These are phyloP conservation scores for Meiosimyza platycephala DNA, from an alignment of 2,888 invertebrate genomes.

Conservation along the genomic window DNA sequence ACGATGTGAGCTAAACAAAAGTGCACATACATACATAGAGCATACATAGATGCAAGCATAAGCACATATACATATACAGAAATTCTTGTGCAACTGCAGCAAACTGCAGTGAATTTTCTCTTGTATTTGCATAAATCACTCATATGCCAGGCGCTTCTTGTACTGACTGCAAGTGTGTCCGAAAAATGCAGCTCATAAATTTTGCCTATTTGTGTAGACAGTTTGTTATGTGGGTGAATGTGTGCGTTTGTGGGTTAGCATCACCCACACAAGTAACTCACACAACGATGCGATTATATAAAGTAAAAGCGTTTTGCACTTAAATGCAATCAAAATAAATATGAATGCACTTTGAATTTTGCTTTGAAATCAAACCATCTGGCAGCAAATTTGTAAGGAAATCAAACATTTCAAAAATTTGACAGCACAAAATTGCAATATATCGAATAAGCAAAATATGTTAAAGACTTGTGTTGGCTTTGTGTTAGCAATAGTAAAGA, in stretches of 20 bases:
- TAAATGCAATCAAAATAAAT: slow-evolving; percentile 22
- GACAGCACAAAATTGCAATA: too few species aligned
- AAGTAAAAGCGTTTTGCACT: slow-evolving; percentile 12
- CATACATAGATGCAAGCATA: not conserved
- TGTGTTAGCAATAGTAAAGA: too few species aligned
- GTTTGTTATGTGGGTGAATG: not conserved
- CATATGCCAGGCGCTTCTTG: not conserved
- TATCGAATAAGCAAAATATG: too few species aligned
- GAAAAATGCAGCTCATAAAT: slow-evolving; percentile 34
- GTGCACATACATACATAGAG: not conserved
- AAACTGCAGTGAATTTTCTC: slow-evolving; percentile 3
- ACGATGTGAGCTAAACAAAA: slow-evolving; percentile 6
- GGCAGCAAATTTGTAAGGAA: too few species aligned
- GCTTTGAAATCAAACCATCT: too few species aligned
- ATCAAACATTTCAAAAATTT: too few species aligned
- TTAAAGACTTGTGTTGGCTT: too few species aligned
- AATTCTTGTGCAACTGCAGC: slow-evolving; percentile 5
- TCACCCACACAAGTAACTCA: not conserved
- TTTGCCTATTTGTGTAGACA: slow-evolving; percentile 2
- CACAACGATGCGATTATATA: not conserved
- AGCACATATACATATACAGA: not conserved
- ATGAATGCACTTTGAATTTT: not conserved
- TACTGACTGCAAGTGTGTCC: slow-evolving; percentile 9
- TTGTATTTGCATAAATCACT: slow-evolving; percentile 31
- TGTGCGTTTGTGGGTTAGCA: not conserved